Evolutionary conservation across 2,888 invertebrate genomes (phyloP).

Genomic region (Euplexia lucipara): DNA sequence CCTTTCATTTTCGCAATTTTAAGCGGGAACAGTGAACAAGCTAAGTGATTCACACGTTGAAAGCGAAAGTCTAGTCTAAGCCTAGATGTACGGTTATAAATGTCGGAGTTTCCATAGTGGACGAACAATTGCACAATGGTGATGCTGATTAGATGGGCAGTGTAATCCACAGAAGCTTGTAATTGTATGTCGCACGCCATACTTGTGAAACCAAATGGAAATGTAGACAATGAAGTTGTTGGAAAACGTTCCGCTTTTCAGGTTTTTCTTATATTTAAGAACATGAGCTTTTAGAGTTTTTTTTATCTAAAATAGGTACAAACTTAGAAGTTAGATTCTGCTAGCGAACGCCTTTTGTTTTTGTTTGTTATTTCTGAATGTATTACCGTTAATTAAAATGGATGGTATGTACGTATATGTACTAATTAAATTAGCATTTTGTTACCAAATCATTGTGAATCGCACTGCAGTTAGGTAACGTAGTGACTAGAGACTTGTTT

Average conservation of each 20-base stretch:
- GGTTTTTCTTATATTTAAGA: background rate
- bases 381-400: background rate
- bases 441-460: slow-evolving; percentile 13
- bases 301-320: no score
- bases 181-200: slow-evolving; percentile 26
- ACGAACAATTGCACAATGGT: slow-evolving; percentile 65
- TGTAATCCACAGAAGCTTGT: slow-evolving; percentile 20
- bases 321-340: no score
- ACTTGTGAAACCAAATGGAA: slow-evolving; percentile 17
- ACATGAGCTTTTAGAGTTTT: background rate
- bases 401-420: no score
- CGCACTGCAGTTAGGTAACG: slow-evolving; percentile 19
- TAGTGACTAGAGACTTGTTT: background rate
- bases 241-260: background rate
- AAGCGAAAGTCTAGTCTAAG: slow-evolving; percentile 71
- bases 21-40: background rate
- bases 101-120: slow-evolving; percentile 43
- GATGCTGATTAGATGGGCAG: slow-evolving; percentile 40
- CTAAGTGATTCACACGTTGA: slow-evolving; percentile 64
- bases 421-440: background rate
- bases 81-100: slow-evolving; percentile 54
- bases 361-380: background rate
- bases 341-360: background rate
- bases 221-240: background rate
- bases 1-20: slow-evolving; percentile 28